Conservation (phyloP, 2,113 vertebrate genomes). For the Sebastes fasciatus region DNA sequence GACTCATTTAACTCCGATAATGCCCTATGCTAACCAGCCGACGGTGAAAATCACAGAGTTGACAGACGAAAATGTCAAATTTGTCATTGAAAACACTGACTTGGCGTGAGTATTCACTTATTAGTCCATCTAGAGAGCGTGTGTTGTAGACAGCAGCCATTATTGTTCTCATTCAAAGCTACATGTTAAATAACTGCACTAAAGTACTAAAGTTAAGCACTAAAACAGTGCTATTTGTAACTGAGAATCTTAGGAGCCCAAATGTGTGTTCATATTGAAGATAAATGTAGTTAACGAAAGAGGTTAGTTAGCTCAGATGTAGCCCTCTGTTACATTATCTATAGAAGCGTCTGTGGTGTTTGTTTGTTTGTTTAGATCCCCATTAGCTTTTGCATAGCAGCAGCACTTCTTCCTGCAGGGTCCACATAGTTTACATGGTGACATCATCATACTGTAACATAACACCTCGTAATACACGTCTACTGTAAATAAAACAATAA, state of each 20-base stretch:
- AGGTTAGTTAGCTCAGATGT: no score
- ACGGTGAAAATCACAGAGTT: conserved; percentile 97
- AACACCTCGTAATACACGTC: no score
- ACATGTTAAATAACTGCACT: background rate
- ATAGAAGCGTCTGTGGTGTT: no score
- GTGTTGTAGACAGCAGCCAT: conserved; percentile 22
- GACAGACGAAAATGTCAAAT: conserved; percentile 97
- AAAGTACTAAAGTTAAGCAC: background rate
- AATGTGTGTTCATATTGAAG: background rate
- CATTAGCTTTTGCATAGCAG: no score
- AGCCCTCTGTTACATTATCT: no score
- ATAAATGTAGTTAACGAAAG: background rate
- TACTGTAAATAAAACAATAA: no score
- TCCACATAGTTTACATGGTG: no score
- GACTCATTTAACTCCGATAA: conserved; percentile 54
- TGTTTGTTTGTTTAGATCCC: no score
- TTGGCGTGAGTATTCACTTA: conserved; percentile 87
- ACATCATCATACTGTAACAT: no score
- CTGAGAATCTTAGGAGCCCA: background rate
- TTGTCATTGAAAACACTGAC: conserved; percentile 97
- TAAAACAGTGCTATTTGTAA: background rate
- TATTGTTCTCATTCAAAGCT: background rate
- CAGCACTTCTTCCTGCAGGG: no score
- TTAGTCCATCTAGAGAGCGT: background rate
- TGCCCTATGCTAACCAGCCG: conserved; percentile 98